Conservation (phyloP, 2,113 vertebrate genomes). For the Furnarius figulus region DNA sequence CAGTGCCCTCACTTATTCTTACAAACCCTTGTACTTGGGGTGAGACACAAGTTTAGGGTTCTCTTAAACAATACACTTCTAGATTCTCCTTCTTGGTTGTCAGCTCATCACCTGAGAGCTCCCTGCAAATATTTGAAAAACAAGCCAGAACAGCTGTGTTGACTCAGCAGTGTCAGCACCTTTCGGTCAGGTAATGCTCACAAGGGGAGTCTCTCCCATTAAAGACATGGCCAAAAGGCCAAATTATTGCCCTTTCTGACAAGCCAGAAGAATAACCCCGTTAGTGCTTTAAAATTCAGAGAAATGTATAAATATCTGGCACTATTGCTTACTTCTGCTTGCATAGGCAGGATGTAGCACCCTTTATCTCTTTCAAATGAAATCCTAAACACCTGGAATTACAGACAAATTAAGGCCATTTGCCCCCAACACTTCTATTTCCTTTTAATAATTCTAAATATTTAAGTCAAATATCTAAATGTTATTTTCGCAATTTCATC, state of each 20-base stretch:
- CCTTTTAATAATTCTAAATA: not conserved
- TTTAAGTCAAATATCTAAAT: not conserved
- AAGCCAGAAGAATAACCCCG: not conserved
- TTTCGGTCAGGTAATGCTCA: not conserved
- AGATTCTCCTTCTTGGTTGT: not conserved
- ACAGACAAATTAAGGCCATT: not conserved
- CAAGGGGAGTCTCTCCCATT: not conserved
- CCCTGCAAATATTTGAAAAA: constrained; percentile 21
- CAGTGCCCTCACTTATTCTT: not conserved
- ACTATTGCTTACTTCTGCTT: not conserved
- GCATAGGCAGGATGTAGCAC: not conserved
- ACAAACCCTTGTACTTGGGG: not conserved
- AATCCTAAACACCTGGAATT: not conserved
- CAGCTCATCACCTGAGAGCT: constrained; percentile 13
- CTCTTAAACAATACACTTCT: not conserved
- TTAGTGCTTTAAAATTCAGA: not conserved
- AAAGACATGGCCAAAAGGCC: not conserved
- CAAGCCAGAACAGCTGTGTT: constrained; percentile 30
- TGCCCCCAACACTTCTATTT: not conserved
- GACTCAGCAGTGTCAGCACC: not conserved
- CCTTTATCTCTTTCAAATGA: not conserved
- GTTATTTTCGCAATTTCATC: not conserved
- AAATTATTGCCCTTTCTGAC: not conserved
- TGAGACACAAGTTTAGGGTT: constrained; percentile 5
- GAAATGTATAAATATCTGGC: not conserved